A percentile compares a stretch with the other conserved stretches of the same genome.
Evolutionary conservation across 1,140 invertebrate species (phyloP).

Genomic region (Apis dorsata): DNA sequence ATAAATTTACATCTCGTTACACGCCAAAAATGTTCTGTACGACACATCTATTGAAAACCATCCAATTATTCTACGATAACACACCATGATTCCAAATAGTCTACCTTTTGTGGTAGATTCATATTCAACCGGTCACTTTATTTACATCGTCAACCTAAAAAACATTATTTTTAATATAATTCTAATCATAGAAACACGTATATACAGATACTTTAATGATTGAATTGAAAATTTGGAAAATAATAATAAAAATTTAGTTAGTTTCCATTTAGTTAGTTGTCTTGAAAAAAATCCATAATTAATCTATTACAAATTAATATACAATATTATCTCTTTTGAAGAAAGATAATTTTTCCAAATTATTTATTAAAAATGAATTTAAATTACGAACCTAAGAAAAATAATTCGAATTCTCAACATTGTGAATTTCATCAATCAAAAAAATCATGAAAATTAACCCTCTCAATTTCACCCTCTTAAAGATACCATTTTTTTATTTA

Average conservation of each 20-base stretch:
- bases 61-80: conserved; percentile 34
- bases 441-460: too few relatives aligned
- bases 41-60: conserved; percentile 43
- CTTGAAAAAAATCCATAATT: too few relatives aligned
- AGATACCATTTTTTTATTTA: background rate
- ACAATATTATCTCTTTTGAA: too few relatives aligned
- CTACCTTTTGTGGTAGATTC: conserved; percentile 3
- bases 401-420: too few relatives aligned
- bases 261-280: too few relatives aligned
- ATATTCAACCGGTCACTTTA: background rate
- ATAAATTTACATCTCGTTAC: conserved; percentile 55
- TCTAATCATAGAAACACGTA: background rate
- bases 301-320: too few relatives aligned
- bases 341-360: too few relatives aligned
- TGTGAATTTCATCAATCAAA: too few relatives aligned
- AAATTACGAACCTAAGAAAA: too few relatives aligned
- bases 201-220: background rate
- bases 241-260: too few relatives aligned
- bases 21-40: conserved; percentile 47
- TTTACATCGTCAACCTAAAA: background rate
- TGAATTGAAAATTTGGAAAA: background rate
- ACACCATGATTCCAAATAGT: background rate
- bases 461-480: too few relatives aligned
- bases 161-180: background rate
- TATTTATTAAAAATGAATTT: too few relatives aligned